phyloP scores from a whole-genome alignment of 2,797 vertebrate species.

The Cyprinodon diabolis region DNA sequence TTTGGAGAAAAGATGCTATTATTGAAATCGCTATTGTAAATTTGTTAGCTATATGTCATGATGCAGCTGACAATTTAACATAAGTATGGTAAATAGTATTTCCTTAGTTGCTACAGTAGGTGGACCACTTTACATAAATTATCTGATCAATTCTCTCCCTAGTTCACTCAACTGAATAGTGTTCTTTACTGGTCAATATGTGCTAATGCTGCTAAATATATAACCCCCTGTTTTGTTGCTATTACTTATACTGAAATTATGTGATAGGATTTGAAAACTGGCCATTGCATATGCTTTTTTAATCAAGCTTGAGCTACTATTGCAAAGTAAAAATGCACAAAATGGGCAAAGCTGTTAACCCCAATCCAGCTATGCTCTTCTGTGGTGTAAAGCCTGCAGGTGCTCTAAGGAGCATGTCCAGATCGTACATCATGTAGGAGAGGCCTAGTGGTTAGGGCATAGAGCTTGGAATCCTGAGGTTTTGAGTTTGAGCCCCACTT shows the following conservation, averaged over 20 bases:
- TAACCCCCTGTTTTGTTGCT: conserved; percentile 9
- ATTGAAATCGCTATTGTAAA: conserved; percentile 48
- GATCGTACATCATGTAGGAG: too few relatives aligned
- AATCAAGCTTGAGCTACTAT: neutral
- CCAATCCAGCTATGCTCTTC: neutral
- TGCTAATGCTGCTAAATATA: conserved; percentile 14
- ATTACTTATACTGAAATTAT: neutral
- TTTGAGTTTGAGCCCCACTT: too few relatives aligned
- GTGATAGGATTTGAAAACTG: neutral
- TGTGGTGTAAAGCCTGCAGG: too few relatives aligned
- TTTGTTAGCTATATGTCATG: conserved; percentile 58
- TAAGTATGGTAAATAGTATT: conserved; percentile 48
- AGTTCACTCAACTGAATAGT: conserved; percentile 17
- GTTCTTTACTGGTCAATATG: conserved; percentile 28
- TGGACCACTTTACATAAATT: conserved; percentile 42
- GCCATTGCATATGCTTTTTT: neutral
- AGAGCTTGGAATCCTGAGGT: too few relatives aligned
- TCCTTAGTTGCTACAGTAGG: conserved; percentile 28
- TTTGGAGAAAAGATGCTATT: conserved; percentile 46
- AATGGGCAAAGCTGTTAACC: neutral
- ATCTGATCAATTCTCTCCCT: conserved; percentile 40
- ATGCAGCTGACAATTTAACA: conserved; percentile 64
- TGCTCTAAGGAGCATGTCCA: too few relatives aligned
- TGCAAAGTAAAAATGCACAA: neutral
- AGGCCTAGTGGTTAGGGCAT: too few relatives aligned